Percentiles rank a stretch among this genome's conserved stretches.
These are phyloP conservation scores for Dinomys branickii DNA, from an alignment of 2,113 vertebrate genomes.

Conservation along the genomic window DNA sequence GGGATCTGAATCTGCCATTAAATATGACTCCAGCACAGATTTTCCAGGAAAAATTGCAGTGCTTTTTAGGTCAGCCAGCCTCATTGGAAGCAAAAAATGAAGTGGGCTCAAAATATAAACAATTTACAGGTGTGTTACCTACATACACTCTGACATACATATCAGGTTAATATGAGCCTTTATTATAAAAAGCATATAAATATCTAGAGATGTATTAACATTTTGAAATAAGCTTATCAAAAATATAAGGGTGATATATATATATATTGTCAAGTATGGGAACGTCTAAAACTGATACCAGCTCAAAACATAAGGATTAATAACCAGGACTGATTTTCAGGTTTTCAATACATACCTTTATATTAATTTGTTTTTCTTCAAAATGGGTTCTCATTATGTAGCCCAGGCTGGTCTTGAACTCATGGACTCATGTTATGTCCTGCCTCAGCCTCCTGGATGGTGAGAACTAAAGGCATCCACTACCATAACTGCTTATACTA, in stretches of 20 bases:
- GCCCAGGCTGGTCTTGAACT: neutral
- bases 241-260: neutral
- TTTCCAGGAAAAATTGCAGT: slow-evolving; percentile 91
- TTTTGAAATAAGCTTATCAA: slow-evolving; percentile 12
- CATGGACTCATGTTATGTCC: neutral
- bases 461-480: neutral
- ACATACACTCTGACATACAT: neutral
- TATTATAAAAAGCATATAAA: neutral
- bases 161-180: neutral
- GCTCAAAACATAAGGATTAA: neutral
- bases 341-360: neutral
- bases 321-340: neutral
- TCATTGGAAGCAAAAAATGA: slow-evolving; percentile 68
- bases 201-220: neutral
- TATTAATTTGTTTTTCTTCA: neutral
- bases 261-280: slow-evolving; percentile 12
- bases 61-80: slow-evolving; percentile 87
- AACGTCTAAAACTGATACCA: neutral
- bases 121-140: slow-evolving; percentile 87
- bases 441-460: neutral
- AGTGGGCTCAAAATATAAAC: slow-evolving; percentile 78
- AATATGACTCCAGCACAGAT: slow-evolving; percentile 88
- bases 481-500: neutral
- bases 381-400: neutral
- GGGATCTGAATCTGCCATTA: slow-evolving; percentile 85